Conservation (phyloP, 2,797 vertebrate genomes). For the Manis crassicaudata region DNA sequence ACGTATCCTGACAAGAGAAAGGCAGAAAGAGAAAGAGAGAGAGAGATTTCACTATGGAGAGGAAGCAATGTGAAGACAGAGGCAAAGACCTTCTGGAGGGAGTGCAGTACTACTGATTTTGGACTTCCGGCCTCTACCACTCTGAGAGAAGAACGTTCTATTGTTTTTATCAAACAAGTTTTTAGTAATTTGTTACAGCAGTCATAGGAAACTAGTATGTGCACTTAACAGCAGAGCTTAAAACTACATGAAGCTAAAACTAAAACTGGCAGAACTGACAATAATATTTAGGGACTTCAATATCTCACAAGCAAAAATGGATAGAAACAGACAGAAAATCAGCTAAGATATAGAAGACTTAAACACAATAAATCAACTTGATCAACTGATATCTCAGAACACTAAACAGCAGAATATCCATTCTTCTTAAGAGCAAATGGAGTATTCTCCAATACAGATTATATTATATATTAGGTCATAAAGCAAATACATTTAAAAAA, state of each 20-base stretch:
- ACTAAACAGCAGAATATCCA: background rate
- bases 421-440: slow-evolving; percentile 30
- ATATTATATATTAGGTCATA: background rate
- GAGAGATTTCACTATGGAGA: background rate
- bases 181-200: background rate
- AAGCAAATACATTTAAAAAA: background rate
- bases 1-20: background rate
- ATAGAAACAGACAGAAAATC: background rate
- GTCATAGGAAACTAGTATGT: background rate
- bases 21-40: too few relatives aligned
- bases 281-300: background rate
- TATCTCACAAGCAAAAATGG: background rate
- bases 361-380: background rate
- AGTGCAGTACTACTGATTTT: background rate
- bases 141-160: background rate
- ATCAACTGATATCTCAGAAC: background rate
- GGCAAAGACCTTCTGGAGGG: background rate
- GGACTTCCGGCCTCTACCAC: background rate
- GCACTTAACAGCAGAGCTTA: background rate
- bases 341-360: background rate
- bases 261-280: background rate
- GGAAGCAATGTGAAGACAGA: background rate
- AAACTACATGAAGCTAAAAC: background rate
- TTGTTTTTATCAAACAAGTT: background rate
- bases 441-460: background rate